phyloP scores from a whole-genome alignment of 2,888 invertebrate genomes.

The Clitarchus hookeri region DNA sequence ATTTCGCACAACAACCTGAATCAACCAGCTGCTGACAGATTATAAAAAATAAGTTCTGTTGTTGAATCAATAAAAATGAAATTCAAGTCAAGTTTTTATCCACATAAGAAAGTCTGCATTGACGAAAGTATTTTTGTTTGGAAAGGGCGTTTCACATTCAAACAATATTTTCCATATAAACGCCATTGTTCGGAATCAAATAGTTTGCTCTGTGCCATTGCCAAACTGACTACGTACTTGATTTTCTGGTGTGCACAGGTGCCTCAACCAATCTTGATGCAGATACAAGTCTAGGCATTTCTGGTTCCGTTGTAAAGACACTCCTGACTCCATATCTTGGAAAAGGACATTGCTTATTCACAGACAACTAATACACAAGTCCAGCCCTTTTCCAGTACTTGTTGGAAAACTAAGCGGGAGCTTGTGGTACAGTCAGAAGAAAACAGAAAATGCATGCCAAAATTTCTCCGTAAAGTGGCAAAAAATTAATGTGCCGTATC shows the following conservation, averaged over 20 bases:
- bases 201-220: slow-evolving; percentile 42
- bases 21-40: too few species aligned
- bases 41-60: too few species aligned
- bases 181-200: slow-evolving; percentile 40
- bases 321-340: slow-evolving; percentile 41
- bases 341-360: slow-evolving; percentile 41
- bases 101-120: slow-evolving; percentile 37
- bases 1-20: too few species aligned
- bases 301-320: slow-evolving; percentile 43
- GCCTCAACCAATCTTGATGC: too few species aligned
- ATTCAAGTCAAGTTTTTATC: neutral
- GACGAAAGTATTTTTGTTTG: slow-evolving; percentile 42
- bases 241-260: too few species aligned
- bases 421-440: slow-evolving; percentile 45
- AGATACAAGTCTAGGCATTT: slow-evolving; percentile 40
- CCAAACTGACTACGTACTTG: slow-evolving; percentile 41
- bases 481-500: slow-evolving; percentile 29
- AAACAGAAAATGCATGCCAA: slow-evolving; percentile 46
- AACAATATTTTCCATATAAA: neutral
- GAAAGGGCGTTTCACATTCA: slow-evolving; percentile 41
- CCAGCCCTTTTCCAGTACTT: too few species aligned
- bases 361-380: slow-evolving; percentile 48
- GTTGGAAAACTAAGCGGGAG: too few species aligned
- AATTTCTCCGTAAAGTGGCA: slow-evolving; percentile 40
- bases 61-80: neutral